These are phyloP conservation scores for Nephrotoma appendiculata DNA, from an alignment of 2,888 invertebrate species.

Conservation along the genomic window DNA sequence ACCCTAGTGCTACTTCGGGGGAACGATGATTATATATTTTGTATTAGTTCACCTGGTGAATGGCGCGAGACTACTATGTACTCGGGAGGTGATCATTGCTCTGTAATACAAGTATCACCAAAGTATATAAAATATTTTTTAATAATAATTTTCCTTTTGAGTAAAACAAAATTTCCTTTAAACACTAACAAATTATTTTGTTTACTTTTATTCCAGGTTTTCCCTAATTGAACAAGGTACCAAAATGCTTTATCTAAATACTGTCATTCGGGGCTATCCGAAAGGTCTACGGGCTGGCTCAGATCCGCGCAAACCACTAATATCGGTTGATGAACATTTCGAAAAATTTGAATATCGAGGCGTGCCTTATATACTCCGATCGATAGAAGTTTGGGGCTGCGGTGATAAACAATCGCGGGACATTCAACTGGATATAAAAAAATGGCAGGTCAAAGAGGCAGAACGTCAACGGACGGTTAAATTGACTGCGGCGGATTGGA, in stretches of 20 bases:
- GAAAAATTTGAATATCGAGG: slow-evolving; percentile 52
- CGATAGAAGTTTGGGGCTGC: slow-evolving; percentile 75
- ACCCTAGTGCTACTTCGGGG: slow-evolving; percentile 46
- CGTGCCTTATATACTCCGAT: slow-evolving; percentile 45
- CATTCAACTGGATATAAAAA: slow-evolving; percentile 75
- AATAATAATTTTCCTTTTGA: not conserved
- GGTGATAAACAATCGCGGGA: slow-evolving; percentile 65
- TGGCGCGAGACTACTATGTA: slow-evolving; percentile 78
- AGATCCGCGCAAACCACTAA: slow-evolving; percentile 60
- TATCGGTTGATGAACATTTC: slow-evolving; percentile 61
- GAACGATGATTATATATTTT: slow-evolving; percentile 49
- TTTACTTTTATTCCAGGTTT: slow-evolving; percentile 28
- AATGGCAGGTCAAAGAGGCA: slow-evolving; percentile 80
- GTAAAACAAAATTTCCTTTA: not conserved
- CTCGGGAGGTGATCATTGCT: slow-evolving; percentile 68
- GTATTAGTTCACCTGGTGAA: slow-evolving; percentile 60
- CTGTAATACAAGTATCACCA: slow-evolving; percentile 61
- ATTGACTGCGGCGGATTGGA: slow-evolving; percentile 80
- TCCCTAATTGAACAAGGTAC: slow-evolving; percentile 45
- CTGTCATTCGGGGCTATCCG: slow-evolving; percentile 69
- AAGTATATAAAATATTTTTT: slow-evolving; percentile 35
- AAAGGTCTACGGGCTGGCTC: slow-evolving; percentile 68
- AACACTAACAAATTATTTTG: slow-evolving; percentile 6
- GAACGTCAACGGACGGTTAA: slow-evolving; percentile 77
- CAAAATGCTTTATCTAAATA: slow-evolving; percentile 74